A percentile compares a stretch with the other conserved stretches of the same genome.
Evolutionary conservation across 2,113 vertebrate species (phyloP).

Genomic region (Otis tarda): DNA sequence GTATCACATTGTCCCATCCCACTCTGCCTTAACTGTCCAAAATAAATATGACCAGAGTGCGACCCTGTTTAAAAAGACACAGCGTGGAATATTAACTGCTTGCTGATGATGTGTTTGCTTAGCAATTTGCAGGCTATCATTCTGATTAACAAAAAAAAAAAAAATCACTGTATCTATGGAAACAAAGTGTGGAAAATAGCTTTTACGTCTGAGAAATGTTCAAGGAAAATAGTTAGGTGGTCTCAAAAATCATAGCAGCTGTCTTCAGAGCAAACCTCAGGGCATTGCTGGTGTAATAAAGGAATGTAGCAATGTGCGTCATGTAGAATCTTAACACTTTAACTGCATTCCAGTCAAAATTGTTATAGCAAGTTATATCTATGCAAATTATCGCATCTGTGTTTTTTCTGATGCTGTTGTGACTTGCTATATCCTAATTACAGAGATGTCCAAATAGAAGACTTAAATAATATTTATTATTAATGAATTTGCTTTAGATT

Average conservation of each 20-base stretch:
- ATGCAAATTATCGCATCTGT: background rate
- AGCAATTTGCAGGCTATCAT: constrained; percentile 48
- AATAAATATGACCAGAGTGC: background rate
- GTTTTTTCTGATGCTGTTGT: background rate
- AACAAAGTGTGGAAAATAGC: constrained; percentile 51
- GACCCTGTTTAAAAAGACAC: background rate
- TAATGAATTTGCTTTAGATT: background rate
- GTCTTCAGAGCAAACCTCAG: background rate
- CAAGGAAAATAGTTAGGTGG: constrained; percentile 19
- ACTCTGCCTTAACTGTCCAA: background rate
- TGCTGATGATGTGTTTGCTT: constrained; percentile 34
- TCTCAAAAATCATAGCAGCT: constrained; percentile 6
- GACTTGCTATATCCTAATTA: background rate
- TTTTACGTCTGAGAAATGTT: constrained; percentile 34
- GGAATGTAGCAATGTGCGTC: background rate
- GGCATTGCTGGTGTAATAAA: background rate
- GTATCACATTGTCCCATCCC: background rate
- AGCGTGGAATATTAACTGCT: background rate
- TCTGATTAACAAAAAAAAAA: constrained; percentile 34
- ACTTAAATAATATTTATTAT: background rate
- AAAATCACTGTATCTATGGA: constrained; percentile 54
- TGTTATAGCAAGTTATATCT: background rate
- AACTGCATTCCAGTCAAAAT: background rate
- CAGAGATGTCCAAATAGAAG: background rate
- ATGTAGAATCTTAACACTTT: background rate